Conservation (phyloP, 2,113 vertebrate genomes). For the Gopherus flavomarginatus region DNA sequence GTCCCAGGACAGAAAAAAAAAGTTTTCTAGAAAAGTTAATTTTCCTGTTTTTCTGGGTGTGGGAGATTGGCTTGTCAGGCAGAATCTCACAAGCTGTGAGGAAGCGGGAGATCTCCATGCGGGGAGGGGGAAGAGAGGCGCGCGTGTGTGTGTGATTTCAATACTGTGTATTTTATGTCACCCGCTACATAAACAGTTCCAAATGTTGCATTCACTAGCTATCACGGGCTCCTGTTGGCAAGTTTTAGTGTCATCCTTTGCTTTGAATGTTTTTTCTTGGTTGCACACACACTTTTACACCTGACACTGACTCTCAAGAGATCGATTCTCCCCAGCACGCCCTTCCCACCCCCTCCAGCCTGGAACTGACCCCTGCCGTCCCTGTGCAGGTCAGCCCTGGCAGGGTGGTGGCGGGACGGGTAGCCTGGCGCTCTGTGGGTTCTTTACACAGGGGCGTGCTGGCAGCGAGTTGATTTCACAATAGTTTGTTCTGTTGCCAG, state of each 20-base stretch:
- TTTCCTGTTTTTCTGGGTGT: conserved; percentile 44
- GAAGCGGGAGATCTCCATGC: neutral
- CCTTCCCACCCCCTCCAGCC: neutral
- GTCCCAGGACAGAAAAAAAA: neutral
- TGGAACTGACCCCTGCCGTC: too few species aligned
- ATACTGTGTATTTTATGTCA: neutral
- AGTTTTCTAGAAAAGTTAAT: conserved; percentile 17
- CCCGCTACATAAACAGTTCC: neutral
- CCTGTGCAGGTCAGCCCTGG: neutral
- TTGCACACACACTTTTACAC: too few species aligned
- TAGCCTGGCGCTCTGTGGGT: neutral
- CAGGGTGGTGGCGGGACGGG: neutral
- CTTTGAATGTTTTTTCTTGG: too few species aligned
- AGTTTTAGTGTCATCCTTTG: neutral
- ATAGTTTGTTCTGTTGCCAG: neutral
- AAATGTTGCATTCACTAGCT: neutral
- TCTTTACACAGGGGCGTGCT: neutral
- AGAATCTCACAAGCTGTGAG: neutral
- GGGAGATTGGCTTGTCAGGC: neutral
- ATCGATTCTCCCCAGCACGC: neutral
- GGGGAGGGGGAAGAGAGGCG: neutral
- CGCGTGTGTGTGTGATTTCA: neutral
- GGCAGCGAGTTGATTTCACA: neutral
- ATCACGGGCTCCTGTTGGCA: too few species aligned
- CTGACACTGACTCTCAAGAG: neutral